phyloP scores from a whole-genome alignment of 2,113 vertebrate species.

The Campylomormyrus tamandua region DNA sequence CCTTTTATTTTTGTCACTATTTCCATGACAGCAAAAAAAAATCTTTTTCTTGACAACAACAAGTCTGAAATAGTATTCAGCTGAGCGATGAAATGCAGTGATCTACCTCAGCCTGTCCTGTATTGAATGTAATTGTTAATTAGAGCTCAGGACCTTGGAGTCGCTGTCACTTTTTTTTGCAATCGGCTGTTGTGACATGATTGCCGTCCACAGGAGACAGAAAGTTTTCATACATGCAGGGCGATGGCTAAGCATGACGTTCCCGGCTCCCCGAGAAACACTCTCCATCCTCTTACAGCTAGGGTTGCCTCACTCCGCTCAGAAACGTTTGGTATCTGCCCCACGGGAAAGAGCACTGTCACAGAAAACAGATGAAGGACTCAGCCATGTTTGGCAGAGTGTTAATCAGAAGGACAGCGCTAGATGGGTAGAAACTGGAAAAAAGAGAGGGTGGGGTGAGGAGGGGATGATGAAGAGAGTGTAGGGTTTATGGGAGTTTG shows the following conservation, averaged over 20 bases:
- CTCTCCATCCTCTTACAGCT: background rate
- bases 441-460: background rate
- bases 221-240: background rate
- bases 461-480: background rate
- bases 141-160: background rate
- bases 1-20: background rate
- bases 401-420: constrained; percentile 20
- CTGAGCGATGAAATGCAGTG: background rate
- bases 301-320: background rate
- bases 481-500: background rate
- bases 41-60: background rate
- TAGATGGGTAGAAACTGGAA: constrained; percentile 33
- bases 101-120: background rate
- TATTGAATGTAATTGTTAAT: background rate
- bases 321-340: background rate
- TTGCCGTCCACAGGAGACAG: background rate
- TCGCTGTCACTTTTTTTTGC: background rate
- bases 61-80: background rate
- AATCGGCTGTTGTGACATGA: background rate
- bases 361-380: constrained; percentile 13
- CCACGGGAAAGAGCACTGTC: background rate
- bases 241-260: background rate
- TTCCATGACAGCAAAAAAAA: background rate
- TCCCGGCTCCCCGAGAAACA: background rate
- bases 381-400: constrained; percentile 4